Conservation (phyloP, 2,797 vertebrate species). For the Leptoclinus maculatus region DNA sequence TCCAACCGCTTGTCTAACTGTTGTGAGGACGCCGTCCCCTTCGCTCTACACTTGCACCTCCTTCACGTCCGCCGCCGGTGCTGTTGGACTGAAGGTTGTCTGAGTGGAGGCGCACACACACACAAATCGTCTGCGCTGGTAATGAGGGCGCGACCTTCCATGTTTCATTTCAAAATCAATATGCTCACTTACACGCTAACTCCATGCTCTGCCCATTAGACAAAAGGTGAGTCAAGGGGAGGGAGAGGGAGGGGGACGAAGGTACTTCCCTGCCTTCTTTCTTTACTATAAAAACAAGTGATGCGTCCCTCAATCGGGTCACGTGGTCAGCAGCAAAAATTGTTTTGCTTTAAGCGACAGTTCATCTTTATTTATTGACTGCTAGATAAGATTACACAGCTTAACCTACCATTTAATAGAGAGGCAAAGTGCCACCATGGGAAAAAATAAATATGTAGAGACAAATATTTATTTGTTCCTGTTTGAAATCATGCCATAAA, state of each 20-base stretch:
- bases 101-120: constrained; percentile 44
- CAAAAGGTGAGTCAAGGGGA: constrained; percentile 61
- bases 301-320: constrained; percentile 3
- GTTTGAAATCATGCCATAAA: neutral
- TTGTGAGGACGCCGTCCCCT: constrained; percentile 46
- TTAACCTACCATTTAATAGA: neutral
- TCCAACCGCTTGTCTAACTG: constrained; percentile 46
- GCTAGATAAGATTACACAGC: neutral
- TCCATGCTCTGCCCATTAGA: constrained; percentile 78
- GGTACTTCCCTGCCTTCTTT: constrained; percentile 18
- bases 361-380: constrained; percentile 15
- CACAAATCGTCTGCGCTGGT: constrained; percentile 66
- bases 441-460: neutral
- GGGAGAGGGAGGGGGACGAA: neutral
- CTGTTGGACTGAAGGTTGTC: constrained; percentile 62
- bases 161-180: constrained; percentile 83
- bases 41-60: constrained; percentile 34
- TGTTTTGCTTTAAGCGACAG: neutral
- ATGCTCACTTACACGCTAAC: constrained; percentile 72
- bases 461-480: neutral
- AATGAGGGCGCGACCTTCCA: constrained; percentile 78
- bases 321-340: neutral
- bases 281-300: constrained; percentile 20
- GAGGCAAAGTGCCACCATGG: too few species aligned
- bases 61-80: constrained; percentile 31